phyloP scores from a whole-genome alignment of 2,797 vertebrate species.

The Melanotaenia nigrans region DNA sequence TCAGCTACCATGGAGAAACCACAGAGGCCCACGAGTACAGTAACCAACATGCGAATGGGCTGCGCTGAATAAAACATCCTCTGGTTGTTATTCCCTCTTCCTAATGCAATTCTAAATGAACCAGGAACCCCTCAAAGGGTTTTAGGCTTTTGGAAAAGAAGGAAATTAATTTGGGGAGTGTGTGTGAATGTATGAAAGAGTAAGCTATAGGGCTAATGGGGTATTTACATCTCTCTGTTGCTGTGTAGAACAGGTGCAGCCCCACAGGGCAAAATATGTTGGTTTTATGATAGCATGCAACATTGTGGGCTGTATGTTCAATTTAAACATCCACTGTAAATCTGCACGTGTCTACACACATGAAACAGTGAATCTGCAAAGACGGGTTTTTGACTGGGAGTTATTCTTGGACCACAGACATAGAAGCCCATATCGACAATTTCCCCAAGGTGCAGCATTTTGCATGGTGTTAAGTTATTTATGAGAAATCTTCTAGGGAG shows the following conservation, averaged over 20 bases:
- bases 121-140: constrained; percentile 16
- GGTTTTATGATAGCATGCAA: constrained; percentile 51
- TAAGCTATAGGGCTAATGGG: constrained; percentile 31
- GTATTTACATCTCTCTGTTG: constrained; percentile 71
- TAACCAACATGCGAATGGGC: constrained; percentile 28
- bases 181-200: constrained; percentile 14
- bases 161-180: neutral
- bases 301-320: constrained; percentile 28
- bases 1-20: constrained; percentile 31
- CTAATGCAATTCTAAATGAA: constrained; percentile 35
- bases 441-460: constrained; percentile 65
- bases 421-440: constrained; percentile 51
- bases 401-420: constrained; percentile 70
- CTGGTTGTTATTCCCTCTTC: constrained; percentile 16
- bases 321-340: constrained; percentile 31
- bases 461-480: constrained; percentile 78
- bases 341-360: constrained; percentile 24
- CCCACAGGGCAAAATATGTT: constrained; percentile 76
- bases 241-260: constrained; percentile 79
- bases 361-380: constrained; percentile 42
- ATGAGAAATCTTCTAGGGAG: constrained; percentile 71
- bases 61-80: constrained; percentile 56
- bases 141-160: constrained; percentile 16
- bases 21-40: constrained; percentile 29
- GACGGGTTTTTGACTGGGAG: constrained; percentile 33